Conservation (phyloP, 2,797 vertebrate genomes). For the Pangasius larnaudii region DNA sequence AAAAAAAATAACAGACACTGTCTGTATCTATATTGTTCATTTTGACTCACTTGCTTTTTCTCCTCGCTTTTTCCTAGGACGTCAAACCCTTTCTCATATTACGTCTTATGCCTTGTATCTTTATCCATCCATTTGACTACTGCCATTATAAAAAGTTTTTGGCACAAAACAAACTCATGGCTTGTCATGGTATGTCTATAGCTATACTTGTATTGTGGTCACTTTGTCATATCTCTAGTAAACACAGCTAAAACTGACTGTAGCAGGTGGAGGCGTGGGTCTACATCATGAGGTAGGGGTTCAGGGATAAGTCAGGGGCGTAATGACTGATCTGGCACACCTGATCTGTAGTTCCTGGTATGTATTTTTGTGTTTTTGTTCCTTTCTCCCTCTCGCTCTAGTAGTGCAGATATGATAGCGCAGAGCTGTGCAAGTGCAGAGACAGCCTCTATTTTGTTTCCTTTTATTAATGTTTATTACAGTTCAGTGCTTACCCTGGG, state of each 20-base stretch:
- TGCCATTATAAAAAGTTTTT: not conserved
- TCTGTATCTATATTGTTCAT: constrained; percentile 26
- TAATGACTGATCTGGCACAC: not conserved
- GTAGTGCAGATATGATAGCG: not conserved
- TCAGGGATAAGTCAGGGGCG: not conserved
- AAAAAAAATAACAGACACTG: constrained; percentile 24
- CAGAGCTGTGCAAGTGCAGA: not conserved
- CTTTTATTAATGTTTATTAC: not conserved
- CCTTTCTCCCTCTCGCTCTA: not conserved
- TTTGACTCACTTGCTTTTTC: constrained; percentile 35
- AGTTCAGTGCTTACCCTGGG: not conserved
- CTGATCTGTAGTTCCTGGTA: not conserved
- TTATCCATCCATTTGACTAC: constrained; percentile 8
- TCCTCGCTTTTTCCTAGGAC: not conserved
- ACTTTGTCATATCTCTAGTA: not conserved
- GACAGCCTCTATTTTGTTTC: not conserved
- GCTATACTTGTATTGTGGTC: not conserved
- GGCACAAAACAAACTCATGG: not conserved
- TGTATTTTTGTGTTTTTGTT: not conserved
- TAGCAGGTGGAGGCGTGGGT: not conserved
- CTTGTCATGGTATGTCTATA: not conserved
- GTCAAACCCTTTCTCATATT: constrained; percentile 12
- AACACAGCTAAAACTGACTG: not conserved
- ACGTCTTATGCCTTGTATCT: not conserved
- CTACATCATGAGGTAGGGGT: not conserved